Conservation (phyloP, 2,797 vertebrate genomes). For the Sternotherus odoratus region DNA sequence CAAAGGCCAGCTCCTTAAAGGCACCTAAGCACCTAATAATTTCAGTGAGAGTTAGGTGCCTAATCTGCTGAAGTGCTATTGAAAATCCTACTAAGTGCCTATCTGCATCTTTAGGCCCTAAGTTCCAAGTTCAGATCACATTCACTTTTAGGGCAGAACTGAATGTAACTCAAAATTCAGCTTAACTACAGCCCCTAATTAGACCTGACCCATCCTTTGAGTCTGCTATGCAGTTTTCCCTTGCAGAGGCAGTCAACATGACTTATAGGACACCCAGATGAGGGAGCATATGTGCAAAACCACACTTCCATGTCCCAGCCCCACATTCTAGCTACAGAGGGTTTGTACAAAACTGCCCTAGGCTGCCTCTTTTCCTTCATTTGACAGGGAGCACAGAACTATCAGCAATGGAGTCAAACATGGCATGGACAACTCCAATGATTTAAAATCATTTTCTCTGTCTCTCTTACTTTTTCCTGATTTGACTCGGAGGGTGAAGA, state of each 20-base stretch:
- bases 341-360: neutral
- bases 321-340: neutral
- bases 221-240: neutral
- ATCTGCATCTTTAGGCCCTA: neutral
- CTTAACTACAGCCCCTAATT: rapidly evolving
- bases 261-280: neutral
- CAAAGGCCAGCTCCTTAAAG: neutral
- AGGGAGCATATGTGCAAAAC: neutral
- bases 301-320: neutral
- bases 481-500: neutral
- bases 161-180: neutral
- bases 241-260: neutral
- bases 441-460: neutral
- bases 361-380: neutral
- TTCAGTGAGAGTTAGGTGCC: neutral
- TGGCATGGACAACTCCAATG: neutral
- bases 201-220: neutral
- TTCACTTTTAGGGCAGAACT: neutral
- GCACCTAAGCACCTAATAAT: neutral
- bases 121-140: neutral
- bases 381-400: neutral
- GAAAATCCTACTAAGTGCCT: neutral
- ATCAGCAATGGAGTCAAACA: neutral
- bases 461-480: neutral
- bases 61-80: neutral